These are phyloP conservation scores for Aurelia aurita complex sp. Pacific DNA, from an alignment of 30 jellyfish, hydroid and myxozoan species.

Conservation along the genomic window DNA sequence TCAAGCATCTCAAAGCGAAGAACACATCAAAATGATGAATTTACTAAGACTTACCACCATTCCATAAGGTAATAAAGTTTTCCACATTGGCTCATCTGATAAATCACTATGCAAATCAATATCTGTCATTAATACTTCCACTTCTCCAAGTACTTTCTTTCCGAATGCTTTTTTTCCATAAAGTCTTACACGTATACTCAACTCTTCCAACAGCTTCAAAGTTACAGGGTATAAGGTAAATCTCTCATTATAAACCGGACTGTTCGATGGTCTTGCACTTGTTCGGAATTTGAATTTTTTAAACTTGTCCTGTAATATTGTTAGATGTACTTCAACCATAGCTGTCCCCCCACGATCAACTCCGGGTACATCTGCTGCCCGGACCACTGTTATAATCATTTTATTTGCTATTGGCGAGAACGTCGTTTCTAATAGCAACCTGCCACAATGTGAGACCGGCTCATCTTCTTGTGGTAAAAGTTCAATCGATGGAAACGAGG, in stretches of 20 bases:
- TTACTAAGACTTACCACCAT: conserved; percentile 74
- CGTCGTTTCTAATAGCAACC: conserved; percentile 68
- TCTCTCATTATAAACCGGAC: conserved; percentile 80
- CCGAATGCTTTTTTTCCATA: conserved; percentile 71
- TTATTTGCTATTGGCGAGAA: conserved; percentile 84
- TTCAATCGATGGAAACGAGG: conserved; percentile 66
- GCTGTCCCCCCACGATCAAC: conserved; percentile 89
- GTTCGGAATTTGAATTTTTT: conserved; percentile 73
- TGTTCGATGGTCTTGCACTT: conserved; percentile 60
- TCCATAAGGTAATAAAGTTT: conserved; percentile 78
- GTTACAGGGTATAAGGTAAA: conserved; percentile 64
- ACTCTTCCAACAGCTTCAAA: conserved; percentile 53
- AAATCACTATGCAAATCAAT: conserved; percentile 80
- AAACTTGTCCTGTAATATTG: conserved; percentile 63
- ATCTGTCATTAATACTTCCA: conserved; percentile 64
- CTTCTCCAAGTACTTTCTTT: conserved; percentile 82
- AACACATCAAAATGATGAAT: not conserved
- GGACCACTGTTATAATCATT: conserved; percentile 75
- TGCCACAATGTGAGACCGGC: conserved; percentile 76
- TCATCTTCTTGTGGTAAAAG: conserved; percentile 69
- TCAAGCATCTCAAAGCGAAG: too few relatives aligned
- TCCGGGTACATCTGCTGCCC: conserved; percentile 84
- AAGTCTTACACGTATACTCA: conserved; percentile 82
- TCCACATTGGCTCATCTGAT: conserved; percentile 91
- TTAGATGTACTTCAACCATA: conserved; percentile 72